phyloP scores from a whole-genome alignment of 2,797 vertebrate genomes.

The Gymnoscopelus microlampas region DNA sequence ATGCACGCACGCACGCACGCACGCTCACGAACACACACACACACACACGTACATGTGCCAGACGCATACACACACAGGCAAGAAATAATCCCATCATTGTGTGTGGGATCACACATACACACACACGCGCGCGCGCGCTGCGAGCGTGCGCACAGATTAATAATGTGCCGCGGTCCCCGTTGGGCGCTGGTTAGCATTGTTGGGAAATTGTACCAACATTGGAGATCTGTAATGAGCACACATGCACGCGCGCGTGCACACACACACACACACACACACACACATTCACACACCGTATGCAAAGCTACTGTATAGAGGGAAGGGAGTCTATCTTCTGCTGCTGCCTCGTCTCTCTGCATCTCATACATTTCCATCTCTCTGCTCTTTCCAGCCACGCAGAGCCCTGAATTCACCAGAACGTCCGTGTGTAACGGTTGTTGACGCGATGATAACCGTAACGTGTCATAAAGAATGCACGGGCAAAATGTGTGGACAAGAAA shows the following conservation, averaged over 20 bases:
- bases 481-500: too few relatives aligned
- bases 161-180: conserved; percentile 70
- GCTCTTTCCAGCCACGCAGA: not conserved
- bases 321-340: not conserved
- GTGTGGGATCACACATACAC: conserved; percentile 16
- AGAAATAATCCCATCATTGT: conserved; percentile 30
- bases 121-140: conserved; percentile 21
- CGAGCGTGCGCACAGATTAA: conserved; percentile 65
- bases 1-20: not conserved
- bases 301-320: not conserved
- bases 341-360: not conserved
- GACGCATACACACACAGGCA: not conserved
- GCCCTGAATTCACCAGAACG: too few relatives aligned
- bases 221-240: conserved; percentile 67
- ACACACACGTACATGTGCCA: not conserved
- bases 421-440: too few relatives aligned
- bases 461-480: too few relatives aligned
- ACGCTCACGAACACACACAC: not conserved
- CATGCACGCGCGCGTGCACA: not conserved
- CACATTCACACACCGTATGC: not conserved
- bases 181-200: conserved; percentile 74
- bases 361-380: not conserved
- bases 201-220: conserved; percentile 71
- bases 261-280: conserved; percentile 7
- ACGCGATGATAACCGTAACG: too few relatives aligned